Evolutionary conservation across 2,888 invertebrate genomes (phyloP), one percentile per base, ranked within the genome.

Genomic region (Oligia fasciuncula): DNA sequence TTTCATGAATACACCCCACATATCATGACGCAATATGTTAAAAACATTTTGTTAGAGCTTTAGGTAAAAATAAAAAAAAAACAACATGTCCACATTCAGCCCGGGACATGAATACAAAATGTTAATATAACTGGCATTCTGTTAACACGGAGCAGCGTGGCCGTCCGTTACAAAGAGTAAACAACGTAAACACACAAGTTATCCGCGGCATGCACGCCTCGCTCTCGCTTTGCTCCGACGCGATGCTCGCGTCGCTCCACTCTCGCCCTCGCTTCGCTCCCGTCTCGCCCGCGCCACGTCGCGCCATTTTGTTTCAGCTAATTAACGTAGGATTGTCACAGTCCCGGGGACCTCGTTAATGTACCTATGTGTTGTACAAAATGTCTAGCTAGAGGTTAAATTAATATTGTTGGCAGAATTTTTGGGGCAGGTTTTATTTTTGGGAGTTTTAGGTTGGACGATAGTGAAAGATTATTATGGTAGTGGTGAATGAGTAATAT

Each of bases 251-350:
- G 14, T 57, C 57, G 71, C 71, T 54, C 54, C 35, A 62, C 4
- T 49, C 49, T 84, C 79, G 62, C 51, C 29, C 49, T 62, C 51
- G 76, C 76, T 67, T 73, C 76, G 77, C 75, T 75, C 79, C 70
- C 73, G 23, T 83, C 66, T 83, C 79, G 60, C 60, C 70, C 77
- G 76, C 79, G 80, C 84, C 89, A 91, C 87, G 89, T 84, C 83
- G 81, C 86, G 85, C 90, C 91, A 91, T 92, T 92, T 91, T 90
- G 92, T 91, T 91, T 90, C 84, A 82, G 87, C 90, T 92, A 92
- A 92, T 92, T 92, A 92, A 92, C 90, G 88, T 87, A 80, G 90
- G 87, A 91, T 89, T 89, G 92, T 90, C 88, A 84, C 87, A 84
- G 79, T 80, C 77, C 89, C 76, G 57, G 85, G 88, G 89, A 84